These are phyloP conservation scores for Notarius quadriscutis DNA, from an alignment of 2,113 vertebrate species.

Conservation along the genomic window DNA sequence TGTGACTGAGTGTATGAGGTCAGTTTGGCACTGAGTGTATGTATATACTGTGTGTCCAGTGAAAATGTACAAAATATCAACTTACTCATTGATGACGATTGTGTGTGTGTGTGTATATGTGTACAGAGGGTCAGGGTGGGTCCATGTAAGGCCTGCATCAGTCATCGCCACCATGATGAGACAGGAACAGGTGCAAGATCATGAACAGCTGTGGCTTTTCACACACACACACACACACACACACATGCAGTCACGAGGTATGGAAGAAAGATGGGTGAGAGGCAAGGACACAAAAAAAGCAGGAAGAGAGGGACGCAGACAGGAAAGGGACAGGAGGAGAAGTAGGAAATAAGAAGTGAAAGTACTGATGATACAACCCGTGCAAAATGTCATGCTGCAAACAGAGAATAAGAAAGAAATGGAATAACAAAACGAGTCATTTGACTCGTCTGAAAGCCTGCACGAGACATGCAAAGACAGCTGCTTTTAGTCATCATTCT, in stretches of 20 bases:
- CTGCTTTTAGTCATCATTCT: conserved; percentile 29
- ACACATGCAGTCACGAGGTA: conserved; percentile 26
- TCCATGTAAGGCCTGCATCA: conserved; percentile 71
- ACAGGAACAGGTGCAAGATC: conserved; percentile 73
- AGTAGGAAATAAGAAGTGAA: conserved; percentile 34
- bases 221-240: background rate
- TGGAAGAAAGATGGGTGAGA: conserved; percentile 10
- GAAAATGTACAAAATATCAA: background rate
- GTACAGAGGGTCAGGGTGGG: conserved; percentile 56
- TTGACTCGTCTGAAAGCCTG: background rate
- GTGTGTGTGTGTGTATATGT: conserved; percentile 5
- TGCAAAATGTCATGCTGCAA: background rate
- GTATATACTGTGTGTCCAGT: conserved; percentile 4
- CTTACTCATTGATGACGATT: background rate
- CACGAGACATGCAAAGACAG: background rate
- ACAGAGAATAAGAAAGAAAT: background rate
- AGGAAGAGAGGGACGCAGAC: conserved; percentile 18
- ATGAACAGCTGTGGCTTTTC: too few species aligned
- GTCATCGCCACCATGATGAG: conserved; percentile 72
- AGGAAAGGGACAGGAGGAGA: conserved; percentile 20
- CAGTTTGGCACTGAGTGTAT: background rate
- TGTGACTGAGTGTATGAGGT: background rate
- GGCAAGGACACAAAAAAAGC: conserved; percentile 18
- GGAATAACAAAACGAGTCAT: background rate
- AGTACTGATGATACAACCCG: background rate